Conservation (phyloP, 2,888 invertebrate species). For the Siphlonurus alternatus region DNA sequence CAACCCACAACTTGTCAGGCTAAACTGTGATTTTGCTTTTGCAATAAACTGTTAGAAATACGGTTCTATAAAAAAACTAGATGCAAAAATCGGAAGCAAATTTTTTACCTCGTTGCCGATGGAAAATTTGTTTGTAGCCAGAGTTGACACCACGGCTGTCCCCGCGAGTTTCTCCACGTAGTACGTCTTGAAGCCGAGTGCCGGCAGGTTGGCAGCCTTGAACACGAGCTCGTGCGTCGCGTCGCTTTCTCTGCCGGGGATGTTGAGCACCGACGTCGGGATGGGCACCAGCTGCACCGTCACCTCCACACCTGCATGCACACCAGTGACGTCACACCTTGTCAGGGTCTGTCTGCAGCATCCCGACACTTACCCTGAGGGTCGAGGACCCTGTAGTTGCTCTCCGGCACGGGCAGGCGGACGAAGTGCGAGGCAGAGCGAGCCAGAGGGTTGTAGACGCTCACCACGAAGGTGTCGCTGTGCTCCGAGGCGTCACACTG, state of each 20-base stretch:
- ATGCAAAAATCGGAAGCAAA: too few relatives aligned
- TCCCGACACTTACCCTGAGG: slow-evolving; percentile 41
- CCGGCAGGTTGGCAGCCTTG: slow-evolving; percentile 20
- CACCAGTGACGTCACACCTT: too few relatives aligned
- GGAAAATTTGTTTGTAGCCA: not conserved
- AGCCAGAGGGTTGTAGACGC: slow-evolving; percentile 46
- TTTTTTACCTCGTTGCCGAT: not conserved
- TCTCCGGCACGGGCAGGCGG: slow-evolving; percentile 30
- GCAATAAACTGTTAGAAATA: slow-evolving; percentile 20
- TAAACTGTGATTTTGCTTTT: too few relatives aligned
- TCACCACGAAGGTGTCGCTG: slow-evolving; percentile 33
- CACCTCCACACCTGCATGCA: not conserved
- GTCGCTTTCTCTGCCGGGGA: slow-evolving; percentile 24
- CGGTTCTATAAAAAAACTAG: too few relatives aligned
- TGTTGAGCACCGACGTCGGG: slow-evolving; percentile 20
- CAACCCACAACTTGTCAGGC: not conserved
- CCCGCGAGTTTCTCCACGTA: slow-evolving; percentile 5
- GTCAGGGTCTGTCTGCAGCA: too few relatives aligned
- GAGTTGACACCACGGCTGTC: not conserved
- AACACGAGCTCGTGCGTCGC: slow-evolving; percentile 26
- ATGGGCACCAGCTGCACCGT: slow-evolving; percentile 20
- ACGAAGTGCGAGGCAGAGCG: slow-evolving; percentile 33
- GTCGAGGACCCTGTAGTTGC: slow-evolving; percentile 41
- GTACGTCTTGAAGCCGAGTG: slow-evolving; percentile 18
- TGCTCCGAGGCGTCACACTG: slow-evolving; percentile 35